Evolutionary conservation across 2,888 invertebrate species (phyloP), one percentile per base, ranked within the genome.

Genomic region (Agrilus mali): DNA sequence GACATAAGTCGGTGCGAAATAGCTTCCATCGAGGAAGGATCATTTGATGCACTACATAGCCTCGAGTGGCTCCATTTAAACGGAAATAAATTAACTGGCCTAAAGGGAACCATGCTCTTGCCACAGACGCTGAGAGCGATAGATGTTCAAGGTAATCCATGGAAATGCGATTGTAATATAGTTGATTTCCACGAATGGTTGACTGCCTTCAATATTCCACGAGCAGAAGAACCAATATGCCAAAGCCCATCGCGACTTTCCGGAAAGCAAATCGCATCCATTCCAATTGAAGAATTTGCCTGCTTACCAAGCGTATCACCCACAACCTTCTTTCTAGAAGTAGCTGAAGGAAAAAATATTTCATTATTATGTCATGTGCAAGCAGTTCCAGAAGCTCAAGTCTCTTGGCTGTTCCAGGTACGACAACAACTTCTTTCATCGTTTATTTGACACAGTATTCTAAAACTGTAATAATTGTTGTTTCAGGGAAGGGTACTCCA

Each of bases 111-210:
- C 37, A 75, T 77, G 58, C 77, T 84, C 55, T 72, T 86, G 46
- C 86, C 87, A n/a, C 78, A 79, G 48, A 78, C 79, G 39, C 69
- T 90, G 53, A 80, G 85, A 55, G 87, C 86, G 45, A 76, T 90
- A 45, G 81, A 85, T 57, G 69, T 92, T 53, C 83, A 89, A 63
- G 82, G 82, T 62, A 92, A 92, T 72, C 82, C 84, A 51, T 92
- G 90, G 92, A 75, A 79, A 53, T 92, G 92, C 66, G 87, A 90
- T 66, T 92, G 92, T 65, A 77, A 80, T 54, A 71, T 90, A 58
- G 70, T 81, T 53, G 80, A 85, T 56, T 69, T 90, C 58, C 80
- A 86, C 59, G 68, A 74, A 50, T 90, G 89, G 88, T 72, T 92
- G 55, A 72, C 74, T 52, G 78, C 77, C 60, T 81, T 82, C 60